Conservation (phyloP, 2,797 vertebrate genomes). For the Anomalospiza imberbis region DNA sequence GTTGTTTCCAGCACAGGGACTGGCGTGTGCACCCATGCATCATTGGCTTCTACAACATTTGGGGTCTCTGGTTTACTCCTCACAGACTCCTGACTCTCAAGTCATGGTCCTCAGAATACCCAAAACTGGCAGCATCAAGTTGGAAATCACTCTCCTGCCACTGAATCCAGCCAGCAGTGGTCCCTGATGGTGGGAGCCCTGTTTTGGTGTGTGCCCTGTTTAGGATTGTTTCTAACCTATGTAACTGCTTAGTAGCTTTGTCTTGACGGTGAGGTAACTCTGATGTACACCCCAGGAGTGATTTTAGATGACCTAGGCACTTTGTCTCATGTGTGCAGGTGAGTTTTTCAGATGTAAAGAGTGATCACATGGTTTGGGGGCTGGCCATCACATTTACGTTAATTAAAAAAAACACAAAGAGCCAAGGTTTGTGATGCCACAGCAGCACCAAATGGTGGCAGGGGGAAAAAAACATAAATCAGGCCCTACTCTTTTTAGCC, state of each 20-base stretch:
- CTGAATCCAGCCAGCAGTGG: neutral
- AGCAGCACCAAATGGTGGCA: conserved; percentile 14
- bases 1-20: neutral
- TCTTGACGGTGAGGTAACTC: neutral
- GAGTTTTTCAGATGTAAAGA: neutral
- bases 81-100: neutral
- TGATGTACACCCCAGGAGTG: neutral
- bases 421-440: neutral
- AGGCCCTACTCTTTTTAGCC: neutral
- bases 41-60: neutral
- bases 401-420: neutral
- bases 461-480: neutral
- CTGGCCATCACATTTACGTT: neutral
- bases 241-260: neutral
- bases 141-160: neutral
- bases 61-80: neutral
- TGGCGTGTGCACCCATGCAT: fast-evolving
- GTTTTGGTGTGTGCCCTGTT: neutral
- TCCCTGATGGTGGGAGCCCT: neutral
- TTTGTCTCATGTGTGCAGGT: neutral
- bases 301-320: neutral
- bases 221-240: neutral
- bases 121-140: neutral
- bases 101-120: neutral
- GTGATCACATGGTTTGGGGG: fast-evolving